Evolutionary conservation across 1,140 invertebrate genomes (phyloP), one percentile per base, ranked within the genome.

Genomic region (Halictus rubicundus): DNA sequence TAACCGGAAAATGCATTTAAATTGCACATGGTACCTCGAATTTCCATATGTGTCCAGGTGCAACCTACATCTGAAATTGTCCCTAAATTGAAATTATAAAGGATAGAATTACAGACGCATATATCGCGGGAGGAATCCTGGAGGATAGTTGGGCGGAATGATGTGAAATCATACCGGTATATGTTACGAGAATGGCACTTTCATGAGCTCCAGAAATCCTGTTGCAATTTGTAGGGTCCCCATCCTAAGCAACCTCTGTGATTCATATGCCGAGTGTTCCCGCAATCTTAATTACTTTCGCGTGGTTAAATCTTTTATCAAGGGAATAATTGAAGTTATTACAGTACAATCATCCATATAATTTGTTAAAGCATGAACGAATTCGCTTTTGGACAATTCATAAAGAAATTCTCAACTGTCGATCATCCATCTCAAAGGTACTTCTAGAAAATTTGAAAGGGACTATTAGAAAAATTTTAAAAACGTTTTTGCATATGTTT

Each of bases 1-100:
- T 68, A 69, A 60, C 39, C 25, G 49, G 52, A 68, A 69, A 69
- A 69, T 46, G 42, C 25, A 37, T 42, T 21, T 54, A 32, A 32
- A 65, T 54, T 9, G 46, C 39, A n/a, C 32, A 19, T 14, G 39
- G 19, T 9, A n/a, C 5, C 42, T 16, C 2, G 16, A 42, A 37
- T 32, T 21, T 32, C 10, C 42, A 49, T 49, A 3, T 8, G 57
- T 60, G 25, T 10, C 37, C 6, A 46, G 8, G 0, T 16, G 9
- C 42, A 23, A 23, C 21, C 63, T 42, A 65, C 19, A 63, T 63
- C 32, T 37, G 60, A 12, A 63, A 37, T 57, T 1, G 60, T 37
- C 27, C 19, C 37, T 37, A 65, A 42, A 65, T 42, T 23, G 37
- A 23, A 23, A 21, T n/a, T 23, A 42, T 5, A 21, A 42, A 42